A percentile compares a stretch with the other conserved stretches of the same genome.
phyloP scores from a whole-genome alignment of 2,888 invertebrate species.

The Chrysotoxum bicinctum region DNA sequence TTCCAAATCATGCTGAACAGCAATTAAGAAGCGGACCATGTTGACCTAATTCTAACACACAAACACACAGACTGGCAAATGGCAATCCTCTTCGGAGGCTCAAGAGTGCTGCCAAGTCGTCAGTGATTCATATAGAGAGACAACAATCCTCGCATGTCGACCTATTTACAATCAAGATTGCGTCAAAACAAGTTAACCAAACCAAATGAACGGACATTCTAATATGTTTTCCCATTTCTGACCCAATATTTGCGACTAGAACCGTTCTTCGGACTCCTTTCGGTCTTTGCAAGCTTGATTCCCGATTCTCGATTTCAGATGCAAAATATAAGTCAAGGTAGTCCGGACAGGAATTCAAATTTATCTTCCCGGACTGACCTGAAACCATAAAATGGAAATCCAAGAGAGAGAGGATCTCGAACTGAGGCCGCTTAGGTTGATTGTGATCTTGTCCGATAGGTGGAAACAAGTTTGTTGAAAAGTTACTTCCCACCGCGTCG shows the following conservation, averaged over 20 bases:
- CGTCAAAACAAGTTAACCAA: slow-evolving; percentile 53
- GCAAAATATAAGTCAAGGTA: slow-evolving; percentile 69
- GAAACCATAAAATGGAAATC: slow-evolving; percentile 28
- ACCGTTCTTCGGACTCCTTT: slow-evolving; percentile 65
- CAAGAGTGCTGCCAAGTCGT: slow-evolving; percentile 20
- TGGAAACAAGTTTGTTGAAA: slow-evolving; percentile 44
- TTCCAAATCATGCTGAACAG: slow-evolving; percentile 3
- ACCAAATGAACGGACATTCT: slow-evolving; percentile 32
- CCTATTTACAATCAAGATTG: slow-evolving; percentile 64
- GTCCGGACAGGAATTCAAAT: slow-evolving; percentile 48
- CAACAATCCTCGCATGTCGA: slow-evolving; percentile 49
- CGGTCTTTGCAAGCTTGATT: neutral
- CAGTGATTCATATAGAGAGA: neutral
- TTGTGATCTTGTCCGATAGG: slow-evolving; percentile 1
- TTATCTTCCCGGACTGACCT: slow-evolving; percentile 58
- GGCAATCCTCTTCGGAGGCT: slow-evolving; percentile 5
- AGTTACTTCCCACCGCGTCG: neutral
- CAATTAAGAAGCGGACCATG: slow-evolving; percentile 27
- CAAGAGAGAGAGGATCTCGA: slow-evolving; percentile 50
- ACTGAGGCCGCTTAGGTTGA: neutral
- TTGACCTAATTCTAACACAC: slow-evolving; percentile 55
- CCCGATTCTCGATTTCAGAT: neutral
- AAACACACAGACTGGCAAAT: neutral
- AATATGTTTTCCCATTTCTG: slow-evolving; percentile 32
- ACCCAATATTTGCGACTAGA: slow-evolving; percentile 39